These are phyloP conservation scores for Zaprionus tsacasi DNA, from an alignment of 1,140 invertebrate genomes.

Conservation along the genomic window DNA sequence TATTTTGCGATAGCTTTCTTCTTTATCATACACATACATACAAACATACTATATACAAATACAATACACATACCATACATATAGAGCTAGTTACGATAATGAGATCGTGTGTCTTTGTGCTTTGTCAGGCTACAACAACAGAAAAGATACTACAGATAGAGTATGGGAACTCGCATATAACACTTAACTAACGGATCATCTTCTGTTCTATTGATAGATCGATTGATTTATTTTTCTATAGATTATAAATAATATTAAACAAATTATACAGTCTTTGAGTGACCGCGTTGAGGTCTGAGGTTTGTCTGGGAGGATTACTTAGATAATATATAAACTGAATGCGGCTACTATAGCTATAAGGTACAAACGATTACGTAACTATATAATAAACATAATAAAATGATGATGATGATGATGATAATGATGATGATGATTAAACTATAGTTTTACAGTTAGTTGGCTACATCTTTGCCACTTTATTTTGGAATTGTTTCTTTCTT, in stretches of 20 bases:
- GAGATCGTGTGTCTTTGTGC: constrained; percentile 75
- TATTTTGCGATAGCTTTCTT: constrained; percentile 46
- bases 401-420: neutral
- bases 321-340: constrained; percentile 42
- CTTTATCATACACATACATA: constrained; percentile 23
- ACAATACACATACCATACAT: constrained; percentile 10
- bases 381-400: constrained; percentile 3
- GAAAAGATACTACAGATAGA: neutral
- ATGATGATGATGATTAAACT: constrained; percentile 23
- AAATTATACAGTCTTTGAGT: constrained; percentile 70
- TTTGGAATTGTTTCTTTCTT: constrained; percentile 13
- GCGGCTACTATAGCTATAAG: constrained; percentile 61
- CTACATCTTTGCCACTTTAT: neutral
- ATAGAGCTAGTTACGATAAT: constrained; percentile 46
- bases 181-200: constrained; percentile 37
- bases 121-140: constrained; percentile 38
- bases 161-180: constrained; percentile 25
- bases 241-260: constrained; percentile 35
- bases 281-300: constrained; percentile 63
- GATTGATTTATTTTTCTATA: constrained; percentile 50
- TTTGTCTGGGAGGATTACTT: constrained; percentile 56
- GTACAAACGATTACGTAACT: constrained; percentile 53
- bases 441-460: constrained; percentile 32
- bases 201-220: constrained; percentile 34
- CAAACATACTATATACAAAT: constrained; percentile 39